Evolutionary conservation across 92 coral and sea anemone genomes (phyloP).

Genomic region (Micromussa lordhowensis): DNA sequence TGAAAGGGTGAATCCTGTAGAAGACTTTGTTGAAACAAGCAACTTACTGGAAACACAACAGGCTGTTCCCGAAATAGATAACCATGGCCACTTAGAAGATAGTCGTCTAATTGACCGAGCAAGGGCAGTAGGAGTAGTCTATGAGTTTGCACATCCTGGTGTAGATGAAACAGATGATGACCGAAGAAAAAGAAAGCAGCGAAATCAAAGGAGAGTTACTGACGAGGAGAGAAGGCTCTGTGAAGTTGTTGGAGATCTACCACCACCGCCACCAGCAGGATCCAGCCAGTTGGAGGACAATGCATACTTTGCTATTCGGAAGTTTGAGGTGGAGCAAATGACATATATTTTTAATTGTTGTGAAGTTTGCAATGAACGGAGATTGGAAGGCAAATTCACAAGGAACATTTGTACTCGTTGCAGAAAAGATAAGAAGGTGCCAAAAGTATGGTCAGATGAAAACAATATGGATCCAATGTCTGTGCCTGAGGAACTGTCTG

Average conservation of each 20-base stretch:
- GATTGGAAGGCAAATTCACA: slow-evolving; percentile 9
- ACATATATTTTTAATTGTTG: slow-evolving; percentile 41
- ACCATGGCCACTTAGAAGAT: slow-evolving; percentile 18
- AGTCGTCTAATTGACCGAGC: slow-evolving; percentile 18
- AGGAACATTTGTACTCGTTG: slow-evolving; percentile 41
- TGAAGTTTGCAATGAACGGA: slow-evolving; percentile 58
- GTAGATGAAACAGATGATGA: slow-evolving; percentile 21
- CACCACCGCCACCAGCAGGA: slow-evolving; percentile 58
- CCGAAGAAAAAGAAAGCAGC: slow-evolving; percentile 14
- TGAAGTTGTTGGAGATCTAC: slow-evolving; percentile 38
- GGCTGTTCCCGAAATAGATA: neutral
- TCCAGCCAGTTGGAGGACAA: slow-evolving; percentile 35
- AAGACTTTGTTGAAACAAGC: neutral
- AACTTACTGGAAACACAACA: slow-evolving; percentile 2
- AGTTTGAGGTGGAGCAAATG: slow-evolving; percentile 56
- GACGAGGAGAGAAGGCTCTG: slow-evolving; percentile 35
- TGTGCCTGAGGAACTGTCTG: slow-evolving; percentile 44
- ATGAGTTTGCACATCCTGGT: slow-evolving; percentile 42
- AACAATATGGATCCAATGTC: slow-evolving; percentile 48
- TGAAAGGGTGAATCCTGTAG: neutral
- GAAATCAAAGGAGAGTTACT: slow-evolving; percentile 1
- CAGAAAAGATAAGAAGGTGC: slow-evolving; percentile 50
- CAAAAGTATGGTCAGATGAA: slow-evolving; percentile 33
- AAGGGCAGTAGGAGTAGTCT: slow-evolving; percentile 36
- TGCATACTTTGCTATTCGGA: slow-evolving; percentile 33